phyloP scores from a whole-genome alignment of 2,113 vertebrate species.

The Pelodiscus sinensis region DNA sequence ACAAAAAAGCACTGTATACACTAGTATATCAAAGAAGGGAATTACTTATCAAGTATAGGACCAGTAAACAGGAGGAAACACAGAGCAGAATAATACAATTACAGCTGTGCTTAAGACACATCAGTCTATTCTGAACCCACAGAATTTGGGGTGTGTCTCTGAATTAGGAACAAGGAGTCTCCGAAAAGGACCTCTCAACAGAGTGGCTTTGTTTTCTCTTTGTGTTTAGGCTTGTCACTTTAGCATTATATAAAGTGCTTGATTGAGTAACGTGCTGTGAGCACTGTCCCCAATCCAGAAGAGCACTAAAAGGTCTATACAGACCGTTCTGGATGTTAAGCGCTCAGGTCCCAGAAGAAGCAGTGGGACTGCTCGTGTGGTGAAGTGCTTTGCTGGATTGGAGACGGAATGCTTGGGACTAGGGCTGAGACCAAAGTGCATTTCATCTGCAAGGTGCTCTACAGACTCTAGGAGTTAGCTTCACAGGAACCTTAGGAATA shows the following conservation, averaged over 20 bases:
- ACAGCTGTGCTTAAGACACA: background rate
- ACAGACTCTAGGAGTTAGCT: slow-evolving; percentile 22
- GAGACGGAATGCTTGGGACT: slow-evolving; percentile 55
- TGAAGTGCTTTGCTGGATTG: background rate
- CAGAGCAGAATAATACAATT: background rate
- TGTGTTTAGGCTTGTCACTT: background rate
- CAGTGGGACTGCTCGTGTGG: background rate
- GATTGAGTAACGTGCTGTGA: too few species aligned
- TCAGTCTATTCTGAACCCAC: background rate
- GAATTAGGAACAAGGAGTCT: background rate
- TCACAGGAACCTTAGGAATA: slow-evolving; percentile 49
- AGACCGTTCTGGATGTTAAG: slow-evolving; percentile 3
- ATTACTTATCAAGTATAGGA: too few species aligned
- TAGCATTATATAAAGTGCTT: background rate
- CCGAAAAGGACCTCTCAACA: background rate
- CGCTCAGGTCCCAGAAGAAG: background rate
- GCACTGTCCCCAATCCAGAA: background rate
- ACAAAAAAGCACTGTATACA: background rate
- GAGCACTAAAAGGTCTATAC: background rate
- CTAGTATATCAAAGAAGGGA: too few species aligned
- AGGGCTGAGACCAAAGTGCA: slow-evolving; percentile 36
- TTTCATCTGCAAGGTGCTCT: slow-evolving; percentile 56
- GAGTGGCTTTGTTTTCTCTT: background rate
- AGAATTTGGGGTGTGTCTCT: background rate
- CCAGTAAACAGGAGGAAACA: background rate